A percentile compares a stretch with the other conserved stretches of the same genome.
Evolutionary conservation across 2,113 vertebrate species (phyloP).

Genomic region (Cygnus atratus): DNA sequence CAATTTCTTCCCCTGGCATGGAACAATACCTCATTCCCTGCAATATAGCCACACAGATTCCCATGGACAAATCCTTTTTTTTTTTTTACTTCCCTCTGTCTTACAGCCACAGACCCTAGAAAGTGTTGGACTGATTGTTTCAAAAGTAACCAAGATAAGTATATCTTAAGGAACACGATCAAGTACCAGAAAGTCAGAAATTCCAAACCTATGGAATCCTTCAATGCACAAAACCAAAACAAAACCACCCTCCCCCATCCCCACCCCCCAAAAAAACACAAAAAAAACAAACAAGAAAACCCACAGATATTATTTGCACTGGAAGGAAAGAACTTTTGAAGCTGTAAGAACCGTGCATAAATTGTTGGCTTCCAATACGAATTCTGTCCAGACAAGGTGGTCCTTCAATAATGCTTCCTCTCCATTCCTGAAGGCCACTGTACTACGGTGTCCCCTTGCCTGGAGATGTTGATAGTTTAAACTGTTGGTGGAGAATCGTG

Average conservation of each 20-base stretch:
- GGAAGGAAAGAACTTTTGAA: neutral
- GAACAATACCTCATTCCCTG: neutral
- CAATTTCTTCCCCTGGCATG: neutral
- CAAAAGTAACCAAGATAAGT: neutral
- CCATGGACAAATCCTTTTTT: neutral
- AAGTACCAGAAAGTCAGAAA: neutral
- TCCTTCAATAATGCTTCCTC: neutral
- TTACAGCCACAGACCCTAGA: neutral
- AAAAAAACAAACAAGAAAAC: too few relatives aligned
- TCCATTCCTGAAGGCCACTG: neutral
- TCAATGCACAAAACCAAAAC: neutral
- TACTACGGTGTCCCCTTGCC: fast-evolving
- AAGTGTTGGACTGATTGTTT: neutral
- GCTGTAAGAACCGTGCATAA: neutral
- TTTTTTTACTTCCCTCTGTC: neutral
- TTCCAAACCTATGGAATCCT: neutral
- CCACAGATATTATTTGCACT: neutral
- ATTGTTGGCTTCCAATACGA: neutral
- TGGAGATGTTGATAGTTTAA: neutral
- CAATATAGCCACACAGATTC: neutral
- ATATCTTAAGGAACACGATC: neutral
- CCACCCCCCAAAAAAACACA: too few relatives aligned
- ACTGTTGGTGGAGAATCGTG: neutral
- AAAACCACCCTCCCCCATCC: too few relatives aligned
- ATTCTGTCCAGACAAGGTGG: neutral